These are phyloP conservation scores for Semnopithecus entellus DNA, from an alignment of 2,113 vertebrate species.

Conservation along the genomic window DNA sequence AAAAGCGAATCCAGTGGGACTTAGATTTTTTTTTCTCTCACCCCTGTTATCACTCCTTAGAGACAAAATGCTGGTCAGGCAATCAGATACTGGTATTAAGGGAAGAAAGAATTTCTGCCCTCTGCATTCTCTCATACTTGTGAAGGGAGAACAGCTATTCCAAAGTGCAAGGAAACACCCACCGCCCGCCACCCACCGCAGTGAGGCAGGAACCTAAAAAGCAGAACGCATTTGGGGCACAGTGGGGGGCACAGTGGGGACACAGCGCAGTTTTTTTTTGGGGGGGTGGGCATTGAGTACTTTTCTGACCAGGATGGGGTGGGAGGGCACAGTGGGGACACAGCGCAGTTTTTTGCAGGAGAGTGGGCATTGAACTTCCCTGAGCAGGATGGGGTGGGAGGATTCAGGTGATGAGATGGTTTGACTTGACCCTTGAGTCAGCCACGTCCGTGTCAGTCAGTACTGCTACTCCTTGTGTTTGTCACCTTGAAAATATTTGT, in stretches of 20 bases:
- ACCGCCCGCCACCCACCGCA: rapidly evolving
- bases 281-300: background rate
- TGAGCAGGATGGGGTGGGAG: background rate
- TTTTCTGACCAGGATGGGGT: background rate
- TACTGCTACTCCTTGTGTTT: background rate
- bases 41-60: background rate
- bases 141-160: background rate
- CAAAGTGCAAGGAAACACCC: background rate
- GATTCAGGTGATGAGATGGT: background rate
- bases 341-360: rapidly evolving
- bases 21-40: background rate
- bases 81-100: background rate
- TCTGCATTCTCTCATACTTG: background rate
- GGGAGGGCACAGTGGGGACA: background rate
- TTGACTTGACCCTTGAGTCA: background rate
- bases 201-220: background rate
- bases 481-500: background rate
- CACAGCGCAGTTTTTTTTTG: background rate
- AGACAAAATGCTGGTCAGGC: background rate
- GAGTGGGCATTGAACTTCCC: too few relatives aligned
- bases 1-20: background rate
- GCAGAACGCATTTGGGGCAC: background rate
- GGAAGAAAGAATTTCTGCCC: background rate
- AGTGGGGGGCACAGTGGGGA: background rate
- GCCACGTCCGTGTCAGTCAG: background rate